A percentile compares a stretch with the other conserved stretches of the same genome.
Conservation (phyloP, 2,797 vertebrate genomes). For the Ctenosaura bakeri region DNA sequence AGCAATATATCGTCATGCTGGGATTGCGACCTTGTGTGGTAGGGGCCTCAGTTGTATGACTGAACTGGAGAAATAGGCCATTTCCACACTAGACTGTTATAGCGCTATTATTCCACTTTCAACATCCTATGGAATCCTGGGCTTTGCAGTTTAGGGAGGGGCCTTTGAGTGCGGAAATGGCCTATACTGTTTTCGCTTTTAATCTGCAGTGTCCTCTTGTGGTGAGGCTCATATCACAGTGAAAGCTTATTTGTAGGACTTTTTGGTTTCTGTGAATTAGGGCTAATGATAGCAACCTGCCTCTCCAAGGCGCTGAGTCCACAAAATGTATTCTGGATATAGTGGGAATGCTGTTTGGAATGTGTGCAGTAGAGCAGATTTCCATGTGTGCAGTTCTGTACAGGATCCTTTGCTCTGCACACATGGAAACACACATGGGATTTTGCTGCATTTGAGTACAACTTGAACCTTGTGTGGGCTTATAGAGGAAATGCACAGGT, state of each 20-base stretch:
- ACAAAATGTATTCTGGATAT: neutral
- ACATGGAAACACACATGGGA: neutral
- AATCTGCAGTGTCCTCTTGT: conserved; percentile 67
- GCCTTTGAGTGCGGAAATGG: too few relatives aligned
- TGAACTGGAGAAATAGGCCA: neutral
- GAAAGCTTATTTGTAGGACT: too few relatives aligned
- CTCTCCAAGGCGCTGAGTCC: neutral
- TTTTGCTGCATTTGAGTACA: neutral
- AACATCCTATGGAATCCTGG: too few relatives aligned
- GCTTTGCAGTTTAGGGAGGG: too few relatives aligned
- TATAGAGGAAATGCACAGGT: neutral
- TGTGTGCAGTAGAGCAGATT: neutral
- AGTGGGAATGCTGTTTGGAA: neutral
- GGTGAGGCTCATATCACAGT: conserved; percentile 28
- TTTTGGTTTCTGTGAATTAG: neutral
- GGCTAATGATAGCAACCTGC: neutral
- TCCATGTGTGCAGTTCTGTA: neutral
- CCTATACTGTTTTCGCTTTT: neutral
- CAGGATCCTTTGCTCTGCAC: neutral
- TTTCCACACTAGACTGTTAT: too few relatives aligned
- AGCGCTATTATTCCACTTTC: too few relatives aligned
- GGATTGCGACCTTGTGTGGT: too few relatives aligned
- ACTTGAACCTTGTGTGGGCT: neutral
- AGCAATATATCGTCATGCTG: too few relatives aligned
- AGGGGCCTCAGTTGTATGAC: neutral